Percentiles rank a stretch among this genome's conserved stretches.
phyloP scores from a whole-genome alignment of 1,140 invertebrate genomes.

The Oedothorax gibbosus region DNA sequence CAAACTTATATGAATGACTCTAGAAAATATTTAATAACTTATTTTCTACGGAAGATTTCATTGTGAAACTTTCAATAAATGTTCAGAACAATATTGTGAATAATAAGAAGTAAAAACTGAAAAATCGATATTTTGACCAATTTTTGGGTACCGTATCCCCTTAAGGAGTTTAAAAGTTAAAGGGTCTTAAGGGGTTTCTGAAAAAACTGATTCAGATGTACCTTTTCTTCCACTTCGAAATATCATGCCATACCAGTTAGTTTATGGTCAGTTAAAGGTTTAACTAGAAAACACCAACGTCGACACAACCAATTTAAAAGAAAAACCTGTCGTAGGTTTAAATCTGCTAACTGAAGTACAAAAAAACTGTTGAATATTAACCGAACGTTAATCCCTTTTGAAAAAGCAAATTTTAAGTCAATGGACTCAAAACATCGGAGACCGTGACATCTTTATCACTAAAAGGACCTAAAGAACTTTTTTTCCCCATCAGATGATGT shows the following conservation, averaged over 20 bases:
- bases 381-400: background rate
- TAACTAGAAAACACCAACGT: too few relatives aligned
- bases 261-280: background rate
- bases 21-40: too few relatives aligned
- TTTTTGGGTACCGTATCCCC: too few relatives aligned
- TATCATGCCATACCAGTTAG: background rate
- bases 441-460: constrained; percentile 43
- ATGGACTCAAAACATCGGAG: constrained; percentile 14
- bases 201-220: background rate
- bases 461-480: constrained; percentile 13
- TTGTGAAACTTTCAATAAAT: too few relatives aligned
- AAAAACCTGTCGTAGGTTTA: background rate
- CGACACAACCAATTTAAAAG: background rate
- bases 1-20: too few relatives aligned
- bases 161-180: too few relatives aligned
- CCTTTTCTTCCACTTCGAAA: background rate
- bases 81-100: too few relatives aligned
- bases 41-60: too few relatives aligned
- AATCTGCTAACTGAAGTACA: background rate
- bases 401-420: constrained; percentile 12
- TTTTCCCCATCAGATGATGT: constrained; percentile 39
- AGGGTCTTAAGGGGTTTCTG: background rate
- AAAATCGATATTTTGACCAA: too few relatives aligned
- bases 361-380: background rate
- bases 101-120: too few relatives aligned